Conservation (phyloP, 2,888 invertebrate species). For the Autographa gamma region DNA sequence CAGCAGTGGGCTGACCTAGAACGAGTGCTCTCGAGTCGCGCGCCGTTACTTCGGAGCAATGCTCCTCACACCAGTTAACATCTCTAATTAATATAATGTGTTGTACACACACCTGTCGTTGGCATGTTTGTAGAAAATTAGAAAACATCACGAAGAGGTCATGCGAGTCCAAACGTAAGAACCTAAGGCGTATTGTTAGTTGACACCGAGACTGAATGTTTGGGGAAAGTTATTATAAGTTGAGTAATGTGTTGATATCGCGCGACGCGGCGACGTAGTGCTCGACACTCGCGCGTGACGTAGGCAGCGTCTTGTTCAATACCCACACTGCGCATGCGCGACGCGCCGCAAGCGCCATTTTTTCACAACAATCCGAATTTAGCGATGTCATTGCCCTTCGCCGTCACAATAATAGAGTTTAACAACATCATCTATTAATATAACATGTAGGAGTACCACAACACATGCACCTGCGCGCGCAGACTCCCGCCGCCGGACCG, state of each 20-base stretch:
- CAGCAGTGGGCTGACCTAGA: neutral
- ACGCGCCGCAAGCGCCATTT: constrained; percentile 24
- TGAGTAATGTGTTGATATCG: neutral
- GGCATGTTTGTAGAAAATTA: neutral
- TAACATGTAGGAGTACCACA: constrained; percentile 2
- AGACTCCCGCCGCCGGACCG: neutral
- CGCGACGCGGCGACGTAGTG: neutral
- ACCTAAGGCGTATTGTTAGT: neutral
- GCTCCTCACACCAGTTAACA: neutral
- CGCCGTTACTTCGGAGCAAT: neutral
- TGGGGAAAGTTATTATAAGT: neutral
- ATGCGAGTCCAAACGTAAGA: neutral
- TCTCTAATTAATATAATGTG: neutral
- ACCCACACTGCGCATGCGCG: constrained; percentile 4
- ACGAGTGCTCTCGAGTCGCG: neutral
- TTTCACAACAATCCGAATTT: constrained; percentile 9
- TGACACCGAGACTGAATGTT: neutral
- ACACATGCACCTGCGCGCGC: neutral
- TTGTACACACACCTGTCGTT: neutral
- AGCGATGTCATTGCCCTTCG: constrained; percentile 38
- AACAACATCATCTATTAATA: constrained; percentile 11
- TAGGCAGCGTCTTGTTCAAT: neutral
- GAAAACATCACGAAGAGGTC: constrained; percentile 1
- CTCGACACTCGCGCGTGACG: neutral
- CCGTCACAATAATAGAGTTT: constrained; percentile 16